These are phyloP conservation scores for Eurosta solidaginis DNA, from an alignment of 1,140 invertebrate species.

Conservation along the genomic window DNA sequence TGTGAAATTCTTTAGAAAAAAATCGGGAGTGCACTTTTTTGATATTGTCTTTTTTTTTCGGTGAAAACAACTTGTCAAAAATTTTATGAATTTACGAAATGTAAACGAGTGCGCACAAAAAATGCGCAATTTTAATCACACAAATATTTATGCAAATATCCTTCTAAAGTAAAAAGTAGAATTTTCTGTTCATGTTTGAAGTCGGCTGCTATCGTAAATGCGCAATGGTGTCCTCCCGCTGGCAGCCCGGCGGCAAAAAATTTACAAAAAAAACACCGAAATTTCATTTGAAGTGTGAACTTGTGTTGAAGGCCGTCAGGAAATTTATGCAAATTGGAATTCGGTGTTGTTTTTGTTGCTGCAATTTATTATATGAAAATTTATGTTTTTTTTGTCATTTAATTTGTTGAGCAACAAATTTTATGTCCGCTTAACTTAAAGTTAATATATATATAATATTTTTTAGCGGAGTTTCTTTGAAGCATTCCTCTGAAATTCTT, in stretches of 20 bases:
- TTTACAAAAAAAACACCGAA: neutral
- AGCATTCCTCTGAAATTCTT: too few species aligned
- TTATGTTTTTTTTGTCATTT: neutral
- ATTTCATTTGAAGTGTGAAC: neutral
- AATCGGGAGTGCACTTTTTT: neutral
- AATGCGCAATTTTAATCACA: conserved; percentile 22
- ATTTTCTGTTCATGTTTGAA: neutral
- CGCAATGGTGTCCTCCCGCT: neutral
- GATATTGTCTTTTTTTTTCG: neutral
- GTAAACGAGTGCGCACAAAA: neutral
- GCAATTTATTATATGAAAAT: neutral
- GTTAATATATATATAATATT: too few species aligned
- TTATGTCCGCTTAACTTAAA: too few species aligned
- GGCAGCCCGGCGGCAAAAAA: neutral
- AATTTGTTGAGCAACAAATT: neutral
- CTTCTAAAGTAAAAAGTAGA: neutral
- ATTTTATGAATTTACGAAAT: conserved; percentile 25
- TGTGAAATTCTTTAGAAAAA: neutral
- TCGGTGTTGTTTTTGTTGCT: neutral
- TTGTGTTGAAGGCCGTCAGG: neutral
- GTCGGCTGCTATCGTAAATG: neutral
- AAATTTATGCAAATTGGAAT: conserved; percentile 4
- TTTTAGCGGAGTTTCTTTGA: too few species aligned
- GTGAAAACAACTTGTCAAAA: conserved; percentile 28
- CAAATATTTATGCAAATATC: conserved; percentile 22